Conservation (phyloP, 1,140 invertebrate species). For the Mactra quadrangularis region DNA sequence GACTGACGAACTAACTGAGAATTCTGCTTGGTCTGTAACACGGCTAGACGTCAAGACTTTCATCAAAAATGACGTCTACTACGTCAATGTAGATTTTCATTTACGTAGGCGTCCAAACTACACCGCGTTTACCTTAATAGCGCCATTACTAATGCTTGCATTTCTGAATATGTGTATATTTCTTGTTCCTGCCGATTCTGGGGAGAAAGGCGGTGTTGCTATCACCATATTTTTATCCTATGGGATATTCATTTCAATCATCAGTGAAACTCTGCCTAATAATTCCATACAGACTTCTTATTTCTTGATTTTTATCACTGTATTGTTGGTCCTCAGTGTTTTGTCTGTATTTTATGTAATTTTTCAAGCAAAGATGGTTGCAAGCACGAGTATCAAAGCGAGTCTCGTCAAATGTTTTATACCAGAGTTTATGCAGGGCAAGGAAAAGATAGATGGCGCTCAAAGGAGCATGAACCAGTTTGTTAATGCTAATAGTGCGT, state of each 20-base stretch:
- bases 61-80: constrained; percentile 7
- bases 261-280: constrained; percentile 39
- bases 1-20: constrained; percentile 17
- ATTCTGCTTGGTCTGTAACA: constrained; percentile 25
- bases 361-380: constrained; percentile 24
- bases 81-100: constrained; percentile 12
- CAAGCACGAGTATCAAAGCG: neutral
- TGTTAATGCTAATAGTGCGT: too few species aligned
- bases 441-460: too few species aligned
- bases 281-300: constrained; percentile 40
- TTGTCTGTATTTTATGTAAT: constrained; percentile 34
- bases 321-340: constrained; percentile 33
- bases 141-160: constrained; percentile 39
- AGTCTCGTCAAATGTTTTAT: constrained; percentile 6
- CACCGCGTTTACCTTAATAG: constrained; percentile 27
- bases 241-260: constrained; percentile 41
- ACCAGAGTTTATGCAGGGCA: neutral
- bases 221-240: constrained; percentile 52
- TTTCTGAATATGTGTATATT: constrained; percentile 47
- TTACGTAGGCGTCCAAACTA: constrained; percentile 22
- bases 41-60: neutral
- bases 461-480: too few species aligned
- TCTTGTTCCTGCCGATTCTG: constrained; percentile 38
- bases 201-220: constrained; percentile 42
- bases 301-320: constrained; percentile 35